These are phyloP conservation scores for Caerostris darwini DNA, from an alignment of 1,140 invertebrate genomes.

Conservation along the genomic window DNA sequence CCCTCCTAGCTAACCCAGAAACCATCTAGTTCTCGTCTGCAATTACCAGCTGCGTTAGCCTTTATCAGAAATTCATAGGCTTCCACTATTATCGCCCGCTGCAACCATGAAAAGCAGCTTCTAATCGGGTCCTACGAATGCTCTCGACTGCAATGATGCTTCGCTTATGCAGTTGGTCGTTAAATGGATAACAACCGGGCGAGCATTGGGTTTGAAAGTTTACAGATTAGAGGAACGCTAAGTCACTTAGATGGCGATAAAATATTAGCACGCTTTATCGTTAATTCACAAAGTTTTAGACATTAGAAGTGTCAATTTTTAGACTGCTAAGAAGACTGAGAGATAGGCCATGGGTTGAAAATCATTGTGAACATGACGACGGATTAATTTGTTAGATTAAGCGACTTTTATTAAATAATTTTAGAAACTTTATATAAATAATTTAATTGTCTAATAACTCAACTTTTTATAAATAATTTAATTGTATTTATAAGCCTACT, in stretches of 20 bases:
- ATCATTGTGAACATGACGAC: too few species aligned
- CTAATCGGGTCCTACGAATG: slow-evolving; percentile 28
- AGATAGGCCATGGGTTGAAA: neutral
- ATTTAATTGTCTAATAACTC: too few species aligned
- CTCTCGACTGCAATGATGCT: neutral
- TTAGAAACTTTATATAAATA: too few species aligned
- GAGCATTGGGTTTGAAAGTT: neutral
- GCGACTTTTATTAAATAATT: too few species aligned
- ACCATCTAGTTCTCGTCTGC: neutral
- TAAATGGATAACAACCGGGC: neutral
- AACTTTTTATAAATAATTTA: too few species aligned
- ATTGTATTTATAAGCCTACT: too few species aligned
- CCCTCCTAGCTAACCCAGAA: neutral
- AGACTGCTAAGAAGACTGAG: neutral
- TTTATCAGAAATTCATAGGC: slow-evolving; percentile 60
- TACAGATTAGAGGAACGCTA: neutral
- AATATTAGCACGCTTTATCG: neutral
- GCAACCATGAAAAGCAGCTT: neutral
- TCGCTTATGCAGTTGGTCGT: neutral
- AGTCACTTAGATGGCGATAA: neutral
- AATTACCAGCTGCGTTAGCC: slow-evolving; percentile 29
- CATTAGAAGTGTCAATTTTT: neutral
- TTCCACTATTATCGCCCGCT: neutral
- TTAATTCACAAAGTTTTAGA: neutral
- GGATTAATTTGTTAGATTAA: too few species aligned